A percentile compares a stretch with the other conserved stretches of the same genome.
Evolutionary conservation across 2,888 invertebrate genomes (phyloP).

Genomic region (Kuschelorhynchus macadamiae): DNA sequence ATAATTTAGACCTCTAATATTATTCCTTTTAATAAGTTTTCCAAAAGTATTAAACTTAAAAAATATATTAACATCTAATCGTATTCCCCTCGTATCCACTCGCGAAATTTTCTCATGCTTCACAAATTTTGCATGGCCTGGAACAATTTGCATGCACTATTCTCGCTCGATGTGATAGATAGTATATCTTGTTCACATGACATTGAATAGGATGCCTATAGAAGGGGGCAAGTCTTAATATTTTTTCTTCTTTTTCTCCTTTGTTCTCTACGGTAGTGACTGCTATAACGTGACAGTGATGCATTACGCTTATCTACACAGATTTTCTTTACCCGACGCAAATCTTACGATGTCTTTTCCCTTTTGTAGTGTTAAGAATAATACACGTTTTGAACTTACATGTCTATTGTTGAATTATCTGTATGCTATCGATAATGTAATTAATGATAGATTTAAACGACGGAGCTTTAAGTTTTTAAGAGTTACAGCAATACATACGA

Average conservation of each 20-base stretch:
- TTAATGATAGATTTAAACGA: no score
- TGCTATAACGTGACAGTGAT: conserved; percentile 12
- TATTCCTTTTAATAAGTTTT: no score
- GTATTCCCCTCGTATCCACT: conserved; percentile 6
- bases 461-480: no score
- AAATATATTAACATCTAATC: no score
- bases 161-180: conserved; percentile 1
- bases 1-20: no score
- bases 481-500: no score
- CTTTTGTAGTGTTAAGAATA: no score
- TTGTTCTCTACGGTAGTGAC: conserved; percentile 8
- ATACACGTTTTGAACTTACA: no score
- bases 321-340: conserved; percentile 5
- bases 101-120: conserved; percentile 16
- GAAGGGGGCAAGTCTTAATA: background rate
- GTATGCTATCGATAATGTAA: no score
- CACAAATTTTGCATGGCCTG: conserved; percentile 12
- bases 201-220: conserved; percentile 16
- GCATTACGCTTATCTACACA: conserved; percentile 1
- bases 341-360: no score
- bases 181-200: conserved; percentile 19
- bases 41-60: no score
- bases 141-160: conserved; percentile 9
- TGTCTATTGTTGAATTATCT: no score
- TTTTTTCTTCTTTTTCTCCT: background rate